These are phyloP conservation scores for Caenorhabditis wallacei DNA, from an alignment of 2,888 invertebrate species.

Conservation along the genomic window DNA sequence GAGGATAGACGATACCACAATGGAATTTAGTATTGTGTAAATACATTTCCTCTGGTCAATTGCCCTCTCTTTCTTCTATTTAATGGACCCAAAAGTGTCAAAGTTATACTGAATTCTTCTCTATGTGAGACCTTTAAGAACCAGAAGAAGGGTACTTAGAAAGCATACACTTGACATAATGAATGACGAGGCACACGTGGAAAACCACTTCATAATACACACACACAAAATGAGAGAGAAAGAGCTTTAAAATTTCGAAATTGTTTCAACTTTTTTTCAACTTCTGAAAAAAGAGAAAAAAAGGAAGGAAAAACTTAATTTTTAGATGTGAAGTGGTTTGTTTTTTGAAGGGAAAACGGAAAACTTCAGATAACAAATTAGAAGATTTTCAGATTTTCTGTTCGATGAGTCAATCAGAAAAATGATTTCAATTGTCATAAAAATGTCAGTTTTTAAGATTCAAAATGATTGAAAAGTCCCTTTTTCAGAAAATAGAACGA, in stretches of 20 bases:
- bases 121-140: constrained; percentile 12
- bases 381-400: not conserved
- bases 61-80: constrained; percentile 9
- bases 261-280: constrained; percentile 5
- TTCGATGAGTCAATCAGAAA: too few relatives aligned
- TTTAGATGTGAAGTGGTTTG: constrained; percentile 8
- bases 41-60: constrained; percentile 41
- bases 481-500: not conserved
- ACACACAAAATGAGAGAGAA: not conserved
- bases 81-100: constrained; percentile 47
- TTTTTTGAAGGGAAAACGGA: not conserved
- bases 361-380: constrained; percentile 3
- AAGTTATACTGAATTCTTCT: constrained; percentile 34
- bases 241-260: constrained; percentile 23
- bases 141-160: constrained; percentile 17
- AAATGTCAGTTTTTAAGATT: too few relatives aligned
- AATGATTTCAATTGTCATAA: too few relatives aligned
- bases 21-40: constrained; percentile 55
- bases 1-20: constrained; percentile 58
- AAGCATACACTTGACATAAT: constrained; percentile 40
- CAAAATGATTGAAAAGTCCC: too few relatives aligned
- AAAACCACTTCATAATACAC: constrained; percentile 27
- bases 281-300: not conserved
- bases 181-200: constrained; percentile 35
- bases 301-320: not conserved